phyloP scores from a whole-genome alignment of 2,888 invertebrate genomes.

The Agriotes lineatus region DNA sequence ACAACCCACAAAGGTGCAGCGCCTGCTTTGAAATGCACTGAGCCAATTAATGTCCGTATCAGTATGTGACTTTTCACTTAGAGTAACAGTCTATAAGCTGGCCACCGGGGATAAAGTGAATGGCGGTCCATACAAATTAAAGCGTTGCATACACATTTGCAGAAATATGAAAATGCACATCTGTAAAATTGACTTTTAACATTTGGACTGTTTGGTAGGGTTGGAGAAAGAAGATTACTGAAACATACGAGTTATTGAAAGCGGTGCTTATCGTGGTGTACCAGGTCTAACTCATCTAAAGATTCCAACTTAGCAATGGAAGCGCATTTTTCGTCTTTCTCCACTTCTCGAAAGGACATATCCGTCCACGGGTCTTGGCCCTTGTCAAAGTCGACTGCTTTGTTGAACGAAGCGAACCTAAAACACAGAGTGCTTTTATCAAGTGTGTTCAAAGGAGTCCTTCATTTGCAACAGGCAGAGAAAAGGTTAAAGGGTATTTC shows the following conservation, averaged over 20 bases:
- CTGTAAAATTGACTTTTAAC: constrained; percentile 44
- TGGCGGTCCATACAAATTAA: constrained; percentile 25
- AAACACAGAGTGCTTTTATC: too few relatives aligned
- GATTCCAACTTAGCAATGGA: constrained; percentile 77
- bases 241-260: constrained; percentile 26
- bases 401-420: constrained; percentile 65
- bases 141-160: constrained; percentile 29
- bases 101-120: constrained; percentile 3
- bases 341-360: constrained; percentile 47
- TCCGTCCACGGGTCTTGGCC: constrained; percentile 53
- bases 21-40: constrained; percentile 19
- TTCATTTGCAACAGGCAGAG: too few relatives aligned
- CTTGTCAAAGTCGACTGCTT: constrained; percentile 63
- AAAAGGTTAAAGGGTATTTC: too few relatives aligned
- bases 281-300: constrained; percentile 74
- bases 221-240: constrained; percentile 54
- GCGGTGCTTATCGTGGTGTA: too few relatives aligned
- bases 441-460: too few relatives aligned
- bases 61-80: neutral
- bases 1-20: too few relatives aligned
- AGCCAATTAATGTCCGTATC: neutral
- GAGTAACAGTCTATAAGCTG: constrained; percentile 32
- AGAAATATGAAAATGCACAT: constrained; percentile 31
- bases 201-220: constrained; percentile 53
- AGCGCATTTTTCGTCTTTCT: constrained; percentile 65